Conservation (phyloP, 1,140 invertebrate species). For the Diachasma alloeum region DNA sequence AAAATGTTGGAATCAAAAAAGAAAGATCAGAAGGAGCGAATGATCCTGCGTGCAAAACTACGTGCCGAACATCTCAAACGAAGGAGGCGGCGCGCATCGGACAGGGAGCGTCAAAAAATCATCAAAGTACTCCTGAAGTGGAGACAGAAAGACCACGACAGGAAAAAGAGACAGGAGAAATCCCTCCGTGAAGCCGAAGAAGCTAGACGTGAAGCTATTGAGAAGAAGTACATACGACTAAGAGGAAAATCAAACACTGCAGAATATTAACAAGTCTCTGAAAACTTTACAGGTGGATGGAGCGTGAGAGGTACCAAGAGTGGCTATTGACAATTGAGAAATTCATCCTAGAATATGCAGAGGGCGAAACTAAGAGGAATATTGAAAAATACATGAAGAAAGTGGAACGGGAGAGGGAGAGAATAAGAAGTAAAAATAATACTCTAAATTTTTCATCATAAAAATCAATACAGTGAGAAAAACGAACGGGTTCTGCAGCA, state of each 20-base stretch:
- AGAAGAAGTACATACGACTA: conserved; percentile 34
- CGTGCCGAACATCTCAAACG: conserved; percentile 12
- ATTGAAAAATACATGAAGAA: conserved; percentile 47
- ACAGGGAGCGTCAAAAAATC: conserved; percentile 18
- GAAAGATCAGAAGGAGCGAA: conserved; percentile 10
- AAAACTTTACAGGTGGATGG: conserved; percentile 44
- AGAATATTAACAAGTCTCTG: background rate
- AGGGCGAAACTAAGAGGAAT: conserved; percentile 36
- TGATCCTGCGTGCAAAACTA: conserved; percentile 20
- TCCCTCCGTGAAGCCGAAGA: conserved; percentile 27
- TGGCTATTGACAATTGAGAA: conserved; percentile 42
- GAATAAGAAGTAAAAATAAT: conserved; percentile 40
- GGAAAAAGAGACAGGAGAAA: conserved; percentile 23
- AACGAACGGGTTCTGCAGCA: no score
- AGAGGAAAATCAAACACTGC: background rate
- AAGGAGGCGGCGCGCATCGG: background rate
- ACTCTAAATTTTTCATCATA: background rate
- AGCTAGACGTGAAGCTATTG: conserved; percentile 30
- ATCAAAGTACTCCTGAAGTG: conserved; percentile 17
- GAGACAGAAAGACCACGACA: conserved; percentile 24
- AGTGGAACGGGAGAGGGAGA: conserved; percentile 38
- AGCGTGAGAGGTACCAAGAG: conserved; percentile 40
- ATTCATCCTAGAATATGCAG: conserved; percentile 30
- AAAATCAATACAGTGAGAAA: background rate
- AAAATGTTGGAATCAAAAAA: conserved; percentile 19